Evolutionary conservation across 2,888 invertebrate species (phyloP), one percentile per base, ranked within the genome.

Genomic region (Pollenia labialis): DNA sequence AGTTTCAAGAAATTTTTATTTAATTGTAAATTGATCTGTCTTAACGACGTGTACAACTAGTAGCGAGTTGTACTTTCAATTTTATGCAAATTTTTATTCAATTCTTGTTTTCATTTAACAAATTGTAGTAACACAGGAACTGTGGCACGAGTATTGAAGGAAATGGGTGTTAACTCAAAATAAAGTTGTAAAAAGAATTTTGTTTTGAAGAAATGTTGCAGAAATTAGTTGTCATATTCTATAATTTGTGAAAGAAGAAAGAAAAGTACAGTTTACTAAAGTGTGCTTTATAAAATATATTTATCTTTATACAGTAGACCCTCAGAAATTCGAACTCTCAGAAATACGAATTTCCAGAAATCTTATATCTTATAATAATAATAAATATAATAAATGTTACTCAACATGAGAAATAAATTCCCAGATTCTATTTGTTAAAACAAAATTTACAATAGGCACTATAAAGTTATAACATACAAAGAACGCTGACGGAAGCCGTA

Each of bases 81-180:
- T 86, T 77, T 81, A 81, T 76, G 66, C 81, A 81, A 81, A 81
- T 72, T 79, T 14, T 32, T 66, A 44, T 80, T 68, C 40, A 54
- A 44, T 50, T 81, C 8, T 71, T 58, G 72, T 58, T 64, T 71
- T 71, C 60, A 71, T 64, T 71, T 71, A 16, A 69, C 54, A 76
- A 83, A 83, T 86, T 72, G 76, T 85, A 62, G 82, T 69, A 71
- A 8, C 10, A 69, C 32, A 71, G 32, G 6, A 42, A 72, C 10
- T 56, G 18, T 68, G 81, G 87, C 87, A 87, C 87, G 87, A 87
- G 87, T 62, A 62, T 72, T 66, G 50, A 77, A 81, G 84, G 87
- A 87, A 87, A 84, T 87, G 84, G 87, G 84, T 74, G 87, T 64
- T 50, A 2, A 46, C 54, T 16, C 56, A 74, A 68, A 44, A 46